Base-by-base conservation (phyloP, 1,140 invertebrate genomes). In the Matsumurasca onukii region DNA sequence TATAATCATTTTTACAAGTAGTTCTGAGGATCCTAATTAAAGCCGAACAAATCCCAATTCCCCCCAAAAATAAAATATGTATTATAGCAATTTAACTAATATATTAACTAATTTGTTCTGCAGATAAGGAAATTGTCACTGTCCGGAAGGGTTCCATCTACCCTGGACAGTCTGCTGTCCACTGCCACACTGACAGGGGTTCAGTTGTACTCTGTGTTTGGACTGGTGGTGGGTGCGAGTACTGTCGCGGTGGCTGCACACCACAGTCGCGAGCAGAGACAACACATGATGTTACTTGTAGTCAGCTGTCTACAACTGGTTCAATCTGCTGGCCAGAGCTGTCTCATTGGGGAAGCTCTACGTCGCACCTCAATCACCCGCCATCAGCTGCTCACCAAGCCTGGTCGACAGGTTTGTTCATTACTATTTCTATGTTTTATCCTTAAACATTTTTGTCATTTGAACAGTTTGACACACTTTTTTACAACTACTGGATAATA, bases 331-430 rank as follows among this genome's bases (percentile, higher is more conserved):
- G 77, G 80, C 0, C 88, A 90, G 74, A 86, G 85, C 29, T 84
- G 86, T 22, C 79, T 89, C 29, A 84, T 89, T 12, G 80, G 86
- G 13, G 87, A 89, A 71, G 84, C 85, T 0, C 79, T 84, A 1
- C 82, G 85, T 39, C 75, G 85, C 30, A 80, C 79, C 0, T 84
- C 83, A 51, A 78, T 83, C 39, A 84, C 84, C 0, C 77, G 83
- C 0, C 80, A 81, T 70, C 84, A 86, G 69, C 78, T 83, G 72
- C 72, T 81, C 34, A 78, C 80, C 0, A 88, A 88, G 70, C 88
- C 89, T 0, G 89, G 85, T 1, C 76, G 89, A 9, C 86, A 89
- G 69, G 78, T 87, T 17, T 9, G 34, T 39, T n/a, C n/a, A n/a
- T n/a, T n/a, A n/a, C n/a, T n/a, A n/a, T n/a, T n/a, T n/a, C n/a